phyloP scores from a whole-genome alignment of 2,888 invertebrate genomes.

The Amaurobius ferox region DNA sequence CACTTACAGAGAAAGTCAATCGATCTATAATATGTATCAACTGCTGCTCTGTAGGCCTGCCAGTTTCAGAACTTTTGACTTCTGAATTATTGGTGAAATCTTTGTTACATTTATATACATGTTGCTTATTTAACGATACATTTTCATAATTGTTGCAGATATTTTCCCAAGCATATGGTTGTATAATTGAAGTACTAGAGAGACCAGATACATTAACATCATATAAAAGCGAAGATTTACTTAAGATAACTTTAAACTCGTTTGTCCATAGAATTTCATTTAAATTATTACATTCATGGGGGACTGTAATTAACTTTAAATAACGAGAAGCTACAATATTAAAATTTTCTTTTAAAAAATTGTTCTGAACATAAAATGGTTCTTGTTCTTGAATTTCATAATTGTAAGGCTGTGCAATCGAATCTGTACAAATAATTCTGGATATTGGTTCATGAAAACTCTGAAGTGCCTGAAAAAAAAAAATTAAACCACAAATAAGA shows the following conservation, averaged over 20 bases:
- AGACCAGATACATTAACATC: constrained; percentile 36
- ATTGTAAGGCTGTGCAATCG: not conserved
- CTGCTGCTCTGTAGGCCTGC: constrained; percentile 40
- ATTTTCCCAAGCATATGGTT: constrained; percentile 12
- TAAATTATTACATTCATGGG: constrained; percentile 17
- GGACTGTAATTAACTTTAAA: constrained; percentile 23
- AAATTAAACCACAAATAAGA: too few species aligned
- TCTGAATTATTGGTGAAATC: not conserved
- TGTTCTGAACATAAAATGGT: not conserved
- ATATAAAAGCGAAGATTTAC: constrained; percentile 26
- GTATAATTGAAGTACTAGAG: not conserved
- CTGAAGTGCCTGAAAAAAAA: not conserved
- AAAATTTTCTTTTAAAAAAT: constrained; percentile 31
- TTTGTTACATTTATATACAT: not conserved
- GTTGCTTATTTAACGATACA: not conserved
- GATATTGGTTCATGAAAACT: not conserved
- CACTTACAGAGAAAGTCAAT: constrained; percentile 47
- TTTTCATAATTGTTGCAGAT: not conserved
- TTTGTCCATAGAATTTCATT: constrained; percentile 24
- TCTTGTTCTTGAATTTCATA: not conserved
- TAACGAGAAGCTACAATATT: constrained; percentile 9
- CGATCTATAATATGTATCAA: constrained; percentile 37
- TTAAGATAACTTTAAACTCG: constrained; percentile 29
- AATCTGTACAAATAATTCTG: constrained; percentile 40
- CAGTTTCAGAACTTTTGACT: constrained; percentile 2